A percentile compares a stretch with the other conserved stretches of the same genome.
Conservation (phyloP, 2,797 vertebrate species). For the Acestrorhynchus altus region DNA sequence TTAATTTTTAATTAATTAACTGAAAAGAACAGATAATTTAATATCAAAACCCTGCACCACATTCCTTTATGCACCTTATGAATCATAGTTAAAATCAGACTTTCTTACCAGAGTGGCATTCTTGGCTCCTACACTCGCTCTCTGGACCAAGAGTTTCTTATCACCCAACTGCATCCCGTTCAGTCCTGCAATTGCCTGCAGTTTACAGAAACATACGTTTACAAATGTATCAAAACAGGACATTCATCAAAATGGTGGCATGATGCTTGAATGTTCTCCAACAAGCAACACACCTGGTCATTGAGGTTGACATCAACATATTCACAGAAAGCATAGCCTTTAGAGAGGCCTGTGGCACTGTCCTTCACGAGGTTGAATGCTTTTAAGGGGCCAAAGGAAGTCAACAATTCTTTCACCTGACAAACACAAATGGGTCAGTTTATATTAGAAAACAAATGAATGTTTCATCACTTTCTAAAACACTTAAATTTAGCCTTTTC, state of each 20-base stretch:
- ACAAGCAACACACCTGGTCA: conserved; percentile 82
- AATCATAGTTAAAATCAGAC: too few species aligned
- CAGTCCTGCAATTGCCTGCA: conserved; percentile 90
- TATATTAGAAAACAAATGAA: too few species aligned
- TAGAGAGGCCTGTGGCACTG: conserved; percentile 92
- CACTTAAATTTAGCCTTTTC: too few species aligned
- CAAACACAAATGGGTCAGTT: too few species aligned
- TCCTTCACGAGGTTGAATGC: conserved; percentile 97
- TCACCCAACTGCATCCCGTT: conserved; percentile 95
- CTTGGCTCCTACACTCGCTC: conserved; percentile 94
- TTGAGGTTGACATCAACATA: conserved; percentile 96
- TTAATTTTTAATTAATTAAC: too few species aligned
- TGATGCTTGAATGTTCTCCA: not conserved
- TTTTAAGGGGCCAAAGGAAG: conserved; percentile 93
- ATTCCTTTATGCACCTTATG: not conserved
- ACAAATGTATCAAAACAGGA: too few species aligned
- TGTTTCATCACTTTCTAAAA: not conserved
- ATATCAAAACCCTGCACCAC: too few species aligned
- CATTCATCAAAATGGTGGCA: too few species aligned
- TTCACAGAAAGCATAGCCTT: conserved; percentile 97
- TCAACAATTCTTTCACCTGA: conserved; percentile 94
- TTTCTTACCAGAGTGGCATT: conserved; percentile 91
- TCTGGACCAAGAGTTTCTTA: conserved; percentile 94
- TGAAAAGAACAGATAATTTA: not conserved
- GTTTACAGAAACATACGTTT: not conserved